phyloP scores from a whole-genome alignment of 1,140 invertebrate genomes.

The Drosophila leontia region DNA sequence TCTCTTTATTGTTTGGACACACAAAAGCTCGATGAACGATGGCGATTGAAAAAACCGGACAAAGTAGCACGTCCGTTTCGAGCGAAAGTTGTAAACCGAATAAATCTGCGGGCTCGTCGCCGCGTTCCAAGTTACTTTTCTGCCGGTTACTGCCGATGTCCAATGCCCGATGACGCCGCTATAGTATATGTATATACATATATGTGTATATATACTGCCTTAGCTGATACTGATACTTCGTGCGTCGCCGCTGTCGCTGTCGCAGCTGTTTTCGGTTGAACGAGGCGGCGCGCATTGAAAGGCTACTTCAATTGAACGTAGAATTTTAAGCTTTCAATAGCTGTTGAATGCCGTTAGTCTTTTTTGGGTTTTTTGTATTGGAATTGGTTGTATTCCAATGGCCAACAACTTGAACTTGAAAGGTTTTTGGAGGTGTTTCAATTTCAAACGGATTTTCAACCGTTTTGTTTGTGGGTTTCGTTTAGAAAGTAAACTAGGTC shows the following conservation, averaged over 20 bases:
- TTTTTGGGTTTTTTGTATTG: constrained; percentile 1
- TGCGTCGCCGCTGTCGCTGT: constrained; percentile 28
- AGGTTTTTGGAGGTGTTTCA: neutral
- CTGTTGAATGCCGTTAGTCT: constrained; percentile 60
- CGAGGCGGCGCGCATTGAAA: constrained; percentile 51
- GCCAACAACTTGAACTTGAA: constrained; percentile 60
- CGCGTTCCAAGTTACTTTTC: constrained; percentile 59
- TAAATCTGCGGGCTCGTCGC: constrained; percentile 68
- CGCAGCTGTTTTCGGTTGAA: constrained; percentile 73
- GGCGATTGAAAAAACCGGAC: constrained; percentile 12
- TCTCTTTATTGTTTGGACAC: constrained; percentile 34
- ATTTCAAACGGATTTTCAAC: neutral
- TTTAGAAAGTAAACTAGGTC: constrained; percentile 4
- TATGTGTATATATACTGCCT: constrained; percentile 2
- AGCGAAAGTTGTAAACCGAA: constrained; percentile 76
- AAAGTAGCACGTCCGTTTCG: constrained; percentile 69
- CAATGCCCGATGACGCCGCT: constrained; percentile 21
- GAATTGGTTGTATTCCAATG: constrained; percentile 37
- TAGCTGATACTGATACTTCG: constrained; percentile 17
- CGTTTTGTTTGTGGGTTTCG: constrained; percentile 9
- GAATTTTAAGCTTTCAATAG: constrained; percentile 62
- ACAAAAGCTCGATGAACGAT: constrained; percentile 16
- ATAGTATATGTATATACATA: constrained; percentile 4
- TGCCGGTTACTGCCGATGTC: constrained; percentile 37
- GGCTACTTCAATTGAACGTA: constrained; percentile 42